phyloP scores from a whole-genome alignment of 2,888 invertebrate species.

The Amphiduros pacificus region DNA sequence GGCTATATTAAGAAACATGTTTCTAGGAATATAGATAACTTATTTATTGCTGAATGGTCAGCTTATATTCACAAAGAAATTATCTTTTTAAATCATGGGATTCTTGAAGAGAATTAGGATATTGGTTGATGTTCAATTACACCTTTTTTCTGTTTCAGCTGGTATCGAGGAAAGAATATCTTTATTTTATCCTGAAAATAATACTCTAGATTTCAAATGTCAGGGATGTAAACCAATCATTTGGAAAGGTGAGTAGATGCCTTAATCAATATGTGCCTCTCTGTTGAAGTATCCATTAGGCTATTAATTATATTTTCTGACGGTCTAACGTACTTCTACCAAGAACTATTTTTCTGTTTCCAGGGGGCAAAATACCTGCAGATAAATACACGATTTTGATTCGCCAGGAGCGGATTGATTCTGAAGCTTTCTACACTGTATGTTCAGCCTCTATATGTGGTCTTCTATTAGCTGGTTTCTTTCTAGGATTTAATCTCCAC shows the following conservation, averaged over 20 bases:
- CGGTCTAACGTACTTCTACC: background rate
- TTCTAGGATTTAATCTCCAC: slow-evolving; percentile 92
- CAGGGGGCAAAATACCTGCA: slow-evolving; percentile 78
- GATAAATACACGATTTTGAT: slow-evolving; percentile 64
- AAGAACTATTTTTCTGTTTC: slow-evolving; percentile 1
- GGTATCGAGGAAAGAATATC: slow-evolving; percentile 74
- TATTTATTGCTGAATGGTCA: too few relatives aligned
- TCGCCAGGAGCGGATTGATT: slow-evolving; percentile 78
- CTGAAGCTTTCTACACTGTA: slow-evolving; percentile 74
- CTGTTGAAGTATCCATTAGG: too few relatives aligned
- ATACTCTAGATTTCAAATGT: slow-evolving; percentile 72
- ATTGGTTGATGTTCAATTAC: too few relatives aligned
- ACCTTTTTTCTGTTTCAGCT: slow-evolving; percentile 31
- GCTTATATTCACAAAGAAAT: too few relatives aligned
- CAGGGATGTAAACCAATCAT: slow-evolving; percentile 69
- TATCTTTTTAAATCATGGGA: too few relatives aligned
- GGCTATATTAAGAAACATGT: too few relatives aligned
- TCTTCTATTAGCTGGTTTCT: slow-evolving; percentile 84
- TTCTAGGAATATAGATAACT: too few relatives aligned
- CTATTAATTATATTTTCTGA: background rate
- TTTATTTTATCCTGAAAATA: slow-evolving; percentile 67
- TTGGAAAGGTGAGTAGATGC: slow-evolving; percentile 67
- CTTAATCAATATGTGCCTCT: too few relatives aligned
- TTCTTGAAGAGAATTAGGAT: too few relatives aligned
- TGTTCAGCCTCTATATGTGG: slow-evolving; percentile 78